A percentile compares a stretch with the other conserved stretches of the same genome.
These are phyloP conservation scores for Nycticorax nycticorax DNA, from an alignment of 2,113 vertebrate genomes.

Conservation along the genomic window DNA sequence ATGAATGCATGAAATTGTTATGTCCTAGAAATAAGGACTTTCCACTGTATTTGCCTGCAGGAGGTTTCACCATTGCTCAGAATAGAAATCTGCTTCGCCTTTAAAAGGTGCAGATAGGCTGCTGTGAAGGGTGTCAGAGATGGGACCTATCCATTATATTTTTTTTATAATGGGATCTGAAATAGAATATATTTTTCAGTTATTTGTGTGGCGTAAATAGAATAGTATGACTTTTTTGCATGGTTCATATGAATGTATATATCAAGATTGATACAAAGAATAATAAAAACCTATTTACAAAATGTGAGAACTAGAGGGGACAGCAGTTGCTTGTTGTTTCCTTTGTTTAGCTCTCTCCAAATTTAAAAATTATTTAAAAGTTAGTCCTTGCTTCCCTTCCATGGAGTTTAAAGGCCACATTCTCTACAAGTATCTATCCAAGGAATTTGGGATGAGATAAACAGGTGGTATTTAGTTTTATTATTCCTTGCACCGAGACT, in stretches of 20 bases:
- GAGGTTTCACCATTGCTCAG: background rate
- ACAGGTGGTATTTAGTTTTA: background rate
- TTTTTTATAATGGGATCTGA: background rate
- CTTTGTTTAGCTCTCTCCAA: background rate
- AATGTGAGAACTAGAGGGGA: background rate
- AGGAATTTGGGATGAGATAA: background rate
- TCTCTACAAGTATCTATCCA: background rate
- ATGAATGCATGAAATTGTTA: background rate
- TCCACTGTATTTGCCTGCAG: background rate
- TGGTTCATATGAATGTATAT: background rate
- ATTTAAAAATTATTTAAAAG: background rate
- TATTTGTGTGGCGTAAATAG: background rate
- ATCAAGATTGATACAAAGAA: background rate
- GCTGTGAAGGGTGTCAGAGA: background rate
- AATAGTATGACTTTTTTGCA: background rate
- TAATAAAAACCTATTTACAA: background rate
- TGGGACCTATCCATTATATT: background rate
- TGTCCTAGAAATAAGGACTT: background rate
- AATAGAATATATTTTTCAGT: background rate
- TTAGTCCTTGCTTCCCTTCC: background rate
- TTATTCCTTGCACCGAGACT: background rate
- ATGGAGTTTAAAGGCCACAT: background rate
- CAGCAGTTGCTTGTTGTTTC: background rate
- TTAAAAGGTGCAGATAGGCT: background rate
- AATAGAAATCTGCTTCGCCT: background rate